Evolutionary conservation across 1,140 invertebrate species (phyloP), one percentile per base, ranked within the genome.

Genomic region (Cylas formicarius): DNA sequence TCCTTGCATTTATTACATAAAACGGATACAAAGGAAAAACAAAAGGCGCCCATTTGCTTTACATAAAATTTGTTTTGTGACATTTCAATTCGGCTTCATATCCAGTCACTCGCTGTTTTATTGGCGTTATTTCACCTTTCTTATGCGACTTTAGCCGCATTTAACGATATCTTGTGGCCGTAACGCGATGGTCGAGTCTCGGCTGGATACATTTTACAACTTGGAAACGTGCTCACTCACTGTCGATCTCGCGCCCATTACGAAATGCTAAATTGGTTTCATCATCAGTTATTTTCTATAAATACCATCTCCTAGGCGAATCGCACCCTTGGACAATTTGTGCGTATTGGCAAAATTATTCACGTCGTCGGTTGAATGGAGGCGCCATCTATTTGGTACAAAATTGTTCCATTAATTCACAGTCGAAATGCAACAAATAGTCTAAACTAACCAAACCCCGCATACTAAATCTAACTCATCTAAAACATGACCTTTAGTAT

Each of bases 31-130:
- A 6, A 41, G 16, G 32, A 21, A 31, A 31, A 37, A 13, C 37
- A 24, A 38, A 47, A 32, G 21, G 24, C 17, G n/a, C 16, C 17
- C 29, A 24, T 47, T 22, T n/a, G 38, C 13, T 47, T 45, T 49
- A 29, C 47, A 45, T 40, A 48, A 55, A 55, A 38, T 50, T 41
- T 36, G 38, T 55, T 11, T 33, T 44, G 52, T 55, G 52, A 61
- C 58, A 48, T 61, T 61, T 61, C 58, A 61, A 61, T 61, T 58
- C 58, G 50, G 51, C 48, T 57, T 55, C 56, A 57, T 58, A 57
- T 51, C 44, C 55, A 60, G 57, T 60, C 57, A 58, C 58, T 57
- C 53, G 58, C 58, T 61, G 58, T 61, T 61, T 61, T 61, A 61
- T 61, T 48, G 55, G 46, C 38, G 49, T 52, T 61, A 61, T 61